Conservation (phyloP, 2,888 invertebrate genomes). For the Xanthia icteritia region DNA sequence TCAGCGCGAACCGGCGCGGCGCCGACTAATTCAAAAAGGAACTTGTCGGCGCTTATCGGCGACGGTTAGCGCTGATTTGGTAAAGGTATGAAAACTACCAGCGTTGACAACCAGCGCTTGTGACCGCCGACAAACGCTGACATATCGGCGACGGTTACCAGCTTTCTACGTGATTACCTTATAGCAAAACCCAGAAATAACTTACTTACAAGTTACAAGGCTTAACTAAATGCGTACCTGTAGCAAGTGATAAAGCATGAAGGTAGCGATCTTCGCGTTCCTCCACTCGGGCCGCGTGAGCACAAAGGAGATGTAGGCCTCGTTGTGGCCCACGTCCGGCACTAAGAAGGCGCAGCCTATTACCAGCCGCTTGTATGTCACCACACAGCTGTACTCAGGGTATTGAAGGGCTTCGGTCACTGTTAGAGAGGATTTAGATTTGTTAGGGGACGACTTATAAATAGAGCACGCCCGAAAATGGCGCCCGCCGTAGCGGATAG, state of each 20-base stretch:
- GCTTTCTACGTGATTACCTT: no score
- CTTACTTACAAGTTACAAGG: no score
- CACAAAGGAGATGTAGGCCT: conserved; percentile 97
- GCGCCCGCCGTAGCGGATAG: no score
- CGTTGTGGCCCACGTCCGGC: conserved; percentile 95
- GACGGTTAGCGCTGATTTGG: no score
- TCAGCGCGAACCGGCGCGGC: no score
- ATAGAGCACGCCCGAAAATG: neutral
- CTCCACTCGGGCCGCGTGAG: conserved; percentile 97
- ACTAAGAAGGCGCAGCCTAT: conserved; percentile 97
- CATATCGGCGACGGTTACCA: no score
- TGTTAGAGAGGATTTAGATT: conserved; percentile 74
- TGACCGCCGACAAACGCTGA: no score
- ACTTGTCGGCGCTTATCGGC: no score
- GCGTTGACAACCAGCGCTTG: no score
- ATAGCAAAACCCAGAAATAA: no score
- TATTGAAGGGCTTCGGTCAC: conserved; percentile 97
- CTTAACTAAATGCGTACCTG: conserved; percentile 82
- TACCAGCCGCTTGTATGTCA: conserved; percentile 94
- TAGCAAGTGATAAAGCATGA: conserved; percentile 97
- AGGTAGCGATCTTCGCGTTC: conserved; percentile 94
- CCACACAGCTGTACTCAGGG: conserved; percentile 98
- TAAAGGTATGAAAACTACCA: no score
- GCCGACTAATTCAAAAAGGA: no score
- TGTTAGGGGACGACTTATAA: neutral